Evolutionary conservation across 2,113 vertebrate genomes (phyloP).

Genomic region (Pangasianodon hypophthalmus): DNA sequence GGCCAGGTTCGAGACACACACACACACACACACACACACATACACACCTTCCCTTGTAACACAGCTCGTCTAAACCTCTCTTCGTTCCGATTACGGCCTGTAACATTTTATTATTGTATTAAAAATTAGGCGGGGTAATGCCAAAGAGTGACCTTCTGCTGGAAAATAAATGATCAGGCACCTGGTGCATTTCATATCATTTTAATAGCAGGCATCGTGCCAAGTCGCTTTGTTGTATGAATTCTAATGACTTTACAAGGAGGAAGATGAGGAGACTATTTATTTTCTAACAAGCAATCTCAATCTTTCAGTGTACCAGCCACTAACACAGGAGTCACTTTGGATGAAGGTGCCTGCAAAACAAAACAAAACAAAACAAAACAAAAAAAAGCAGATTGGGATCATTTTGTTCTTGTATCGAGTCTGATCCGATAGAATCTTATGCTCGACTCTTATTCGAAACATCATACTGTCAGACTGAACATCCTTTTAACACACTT

Average conservation of each 20-base stretch:
- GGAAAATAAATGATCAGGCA: conserved; percentile 35
- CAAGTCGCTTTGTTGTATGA: conserved; percentile 16
- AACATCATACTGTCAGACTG: background rate
- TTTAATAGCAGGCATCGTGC: background rate
- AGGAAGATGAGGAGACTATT: background rate
- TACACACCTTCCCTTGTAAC: conserved; percentile 5
- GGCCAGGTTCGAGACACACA: background rate
- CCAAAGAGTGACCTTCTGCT: conserved; percentile 18
- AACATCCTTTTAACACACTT: background rate
- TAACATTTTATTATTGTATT: conserved; percentile 37
- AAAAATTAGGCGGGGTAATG: conserved; percentile 34
- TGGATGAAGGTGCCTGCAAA: background rate
- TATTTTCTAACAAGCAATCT: background rate
- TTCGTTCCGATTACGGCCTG: background rate
- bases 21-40: background rate
- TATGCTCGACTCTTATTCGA: background rate
- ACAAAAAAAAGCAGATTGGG: background rate
- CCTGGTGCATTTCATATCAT: conserved; percentile 30
- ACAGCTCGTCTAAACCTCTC: background rate
- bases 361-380: background rate
- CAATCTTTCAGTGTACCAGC: background rate
- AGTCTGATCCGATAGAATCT: background rate
- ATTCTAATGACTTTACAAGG: conserved; percentile 20
- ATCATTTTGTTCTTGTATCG: background rate
- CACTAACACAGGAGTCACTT: background rate